Base-by-base conservation (phyloP, 2,113 vertebrate genomes). In the Hyla sarda region DNA sequence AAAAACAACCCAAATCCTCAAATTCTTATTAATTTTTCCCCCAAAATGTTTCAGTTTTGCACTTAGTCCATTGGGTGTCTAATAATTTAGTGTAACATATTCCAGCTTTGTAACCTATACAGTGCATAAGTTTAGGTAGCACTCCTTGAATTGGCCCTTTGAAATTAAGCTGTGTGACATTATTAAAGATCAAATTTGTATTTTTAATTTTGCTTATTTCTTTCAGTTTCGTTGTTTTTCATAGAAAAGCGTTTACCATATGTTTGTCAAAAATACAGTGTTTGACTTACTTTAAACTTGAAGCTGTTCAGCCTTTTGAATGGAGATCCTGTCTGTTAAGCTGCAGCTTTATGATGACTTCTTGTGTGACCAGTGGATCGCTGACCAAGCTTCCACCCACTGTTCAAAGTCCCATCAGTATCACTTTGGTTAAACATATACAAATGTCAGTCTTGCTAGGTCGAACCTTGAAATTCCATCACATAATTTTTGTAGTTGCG, bases 401-500 rank as follows among this genome's bases (percentile, higher is more conserved):
- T 54, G 67, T 72, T 72, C 72, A 83, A 83, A 83, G 81, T 83
- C 62, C 81, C 32, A 9, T 5, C 47, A 54, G 62, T 72, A 37
- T 83, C 48, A 37, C 48, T 56, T 71, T 83, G 32, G 78, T 72
- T n/a, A 72, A 83, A 83, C 65, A 83, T 54, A 3, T 80, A n/a
- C 25, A 52, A 25, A 45, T 41, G 9, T 69, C 65, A 69, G 17
- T 32, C 16, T 17, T 32, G 30, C 65, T 69, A 41, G 13, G 17
- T 67, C 65, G 19, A 34, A 34, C 62, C 19, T 56, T 56, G 54
- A 56, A 56, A 56, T 23, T 23, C 11, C n/a, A 7, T 62, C 5
- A 17, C 30, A 69, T 5, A 69, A 69, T 32, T 21, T 19, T 21
- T 19, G 54, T 30, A 34, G 17, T 69, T 34, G 14, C 32, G 30